Evolutionary conservation across 2,888 invertebrate genomes (phyloP).

Genomic region (Cataglyphis albicans): DNA sequence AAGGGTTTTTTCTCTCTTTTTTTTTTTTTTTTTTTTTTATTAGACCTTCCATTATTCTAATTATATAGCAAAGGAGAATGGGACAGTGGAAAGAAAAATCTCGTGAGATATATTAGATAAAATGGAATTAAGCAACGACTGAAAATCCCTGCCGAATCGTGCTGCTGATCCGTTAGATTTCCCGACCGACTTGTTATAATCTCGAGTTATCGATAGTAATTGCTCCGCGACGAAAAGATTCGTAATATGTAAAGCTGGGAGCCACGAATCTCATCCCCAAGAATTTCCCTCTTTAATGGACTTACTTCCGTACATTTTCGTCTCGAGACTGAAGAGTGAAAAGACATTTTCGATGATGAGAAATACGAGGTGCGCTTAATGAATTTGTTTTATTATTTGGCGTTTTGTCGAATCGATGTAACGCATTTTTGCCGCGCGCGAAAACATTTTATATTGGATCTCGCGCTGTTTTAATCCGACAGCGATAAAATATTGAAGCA

Average conservation of each 20-base stretch:
- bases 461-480: conserved; percentile 49
- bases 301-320: neutral
- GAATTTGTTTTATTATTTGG: conserved; percentile 48
- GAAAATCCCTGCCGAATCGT: neutral
- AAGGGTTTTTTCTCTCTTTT: neutral
- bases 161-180: neutral
- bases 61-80: conserved; percentile 59
- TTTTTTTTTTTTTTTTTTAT: conserved; percentile 32
- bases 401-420: conserved; percentile 1
- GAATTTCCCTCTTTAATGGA: neutral
- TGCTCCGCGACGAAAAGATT: neutral
- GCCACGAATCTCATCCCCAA: neutral
- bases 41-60: conserved; percentile 75
- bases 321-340: neutral
- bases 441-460: conserved; percentile 54
- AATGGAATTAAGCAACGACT: conserved; percentile 42
- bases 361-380: conserved; percentile 18
- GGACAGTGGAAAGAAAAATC: conserved; percentile 16
- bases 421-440: conserved; percentile 10
- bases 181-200: neutral
- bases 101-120: conserved; percentile 51
- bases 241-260: neutral
- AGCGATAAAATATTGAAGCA: conserved; percentile 51
- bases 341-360: neutral
- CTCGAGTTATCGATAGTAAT: conserved; percentile 18